Conservation (phyloP, 2,113 vertebrate species). For the Corythoichthys intestinalis region DNA sequence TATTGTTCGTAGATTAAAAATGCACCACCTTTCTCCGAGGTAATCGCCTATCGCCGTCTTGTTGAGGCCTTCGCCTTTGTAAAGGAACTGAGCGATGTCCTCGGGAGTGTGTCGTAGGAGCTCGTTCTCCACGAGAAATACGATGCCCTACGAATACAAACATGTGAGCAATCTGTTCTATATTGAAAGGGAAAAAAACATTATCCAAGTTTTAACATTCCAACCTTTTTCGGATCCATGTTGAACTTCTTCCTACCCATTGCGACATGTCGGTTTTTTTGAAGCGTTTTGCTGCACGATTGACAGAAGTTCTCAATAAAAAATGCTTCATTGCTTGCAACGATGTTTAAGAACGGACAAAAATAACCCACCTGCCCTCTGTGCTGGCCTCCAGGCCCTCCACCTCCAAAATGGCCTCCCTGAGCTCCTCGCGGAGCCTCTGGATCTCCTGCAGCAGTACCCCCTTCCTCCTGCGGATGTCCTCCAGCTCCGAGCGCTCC, state of each 20-base stretch:
- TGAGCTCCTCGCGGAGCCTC: slow-evolving; percentile 83
- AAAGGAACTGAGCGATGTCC: slow-evolving; percentile 87
- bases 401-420: slow-evolving; percentile 88
- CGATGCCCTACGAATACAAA: slow-evolving; percentile 75
- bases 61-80: slow-evolving; percentile 91
- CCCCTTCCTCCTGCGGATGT: slow-evolving; percentile 86
- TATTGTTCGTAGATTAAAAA: no score
- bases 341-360: not conserved
- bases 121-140: slow-evolving; percentile 86
- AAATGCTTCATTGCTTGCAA: not conserved
- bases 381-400: slow-evolving; percentile 85
- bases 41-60: slow-evolving; percentile 92
- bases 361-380: slow-evolving; percentile 80
- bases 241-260: slow-evolving; percentile 88
- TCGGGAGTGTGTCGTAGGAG: slow-evolving; percentile 82
- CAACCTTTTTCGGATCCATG: slow-evolving; percentile 90
- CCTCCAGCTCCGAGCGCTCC: slow-evolving; percentile 87
- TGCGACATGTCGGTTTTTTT: slow-evolving; percentile 85
- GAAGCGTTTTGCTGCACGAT: slow-evolving; percentile 82
- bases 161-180: not conserved
- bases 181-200: not conserved
- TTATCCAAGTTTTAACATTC: not conserved
- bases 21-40: slow-evolving; percentile 81
- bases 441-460: slow-evolving; percentile 88
- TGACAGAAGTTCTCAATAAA: not conserved